Base-by-base conservation (phyloP, 2,888 invertebrate genomes). In the Anarsia innoxiella region DNA sequence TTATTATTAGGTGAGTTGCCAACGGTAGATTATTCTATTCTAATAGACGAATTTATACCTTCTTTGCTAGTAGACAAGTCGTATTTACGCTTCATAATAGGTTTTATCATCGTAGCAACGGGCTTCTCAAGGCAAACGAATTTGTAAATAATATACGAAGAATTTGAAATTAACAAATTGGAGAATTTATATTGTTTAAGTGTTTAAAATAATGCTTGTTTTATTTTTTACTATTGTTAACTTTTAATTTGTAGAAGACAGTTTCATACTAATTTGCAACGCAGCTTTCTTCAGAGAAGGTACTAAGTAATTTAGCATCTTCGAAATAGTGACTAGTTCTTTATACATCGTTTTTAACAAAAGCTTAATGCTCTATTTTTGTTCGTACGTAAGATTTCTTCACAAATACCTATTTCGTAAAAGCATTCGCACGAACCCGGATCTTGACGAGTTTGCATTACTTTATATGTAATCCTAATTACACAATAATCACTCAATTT, bases 61-160 rank as follows among this genome's bases (percentile, higher is more conserved):
- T 36, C 4, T 38, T 45, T 51, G 48, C 48, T 48, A 49, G 45
- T 46, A 46, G 48, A 51, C 57, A 52, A 49, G 49, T 46, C 48
- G 44, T 62, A 61, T 66, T 65, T 66, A 66, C 55, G 65, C 66
- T 67, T 67, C 55, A 56, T 62, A 60, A 65, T 56, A 56, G 16
- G 19, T 31, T 31, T 38, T 32, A 39, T 36, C 59, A 68, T 62
- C 76, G 60, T 75, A 73, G 77, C 71, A 77, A 77, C 76, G 49
- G 58, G 56, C 60, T 55, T 66, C 58, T 75, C 76, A 78, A 79
- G 75, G 77, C 59, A 67, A 70, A 55, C 65, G 46, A 54, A 69
- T 72, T 68, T 62, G 66, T 68, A 59, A 71, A 70, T 72, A 66
- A 59, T 36, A 25, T 52, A n/a, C n/a, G 51, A 45, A 57, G 62